Conservation (phyloP, 1,140 invertebrate species). For the Leguminivora glycinivorella region DNA sequence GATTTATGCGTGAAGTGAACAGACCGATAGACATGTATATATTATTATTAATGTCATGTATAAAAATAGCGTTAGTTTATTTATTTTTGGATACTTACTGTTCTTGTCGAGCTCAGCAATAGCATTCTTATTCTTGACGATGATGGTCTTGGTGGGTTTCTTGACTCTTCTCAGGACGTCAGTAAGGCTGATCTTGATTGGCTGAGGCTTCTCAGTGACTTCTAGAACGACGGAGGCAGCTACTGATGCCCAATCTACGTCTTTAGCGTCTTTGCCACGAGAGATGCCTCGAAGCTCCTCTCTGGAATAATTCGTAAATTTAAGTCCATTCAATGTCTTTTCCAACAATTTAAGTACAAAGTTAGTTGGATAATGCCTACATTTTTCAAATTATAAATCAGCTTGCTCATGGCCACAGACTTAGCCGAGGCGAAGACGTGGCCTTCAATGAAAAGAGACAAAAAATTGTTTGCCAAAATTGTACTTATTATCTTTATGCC, state of each 20-base stretch:
- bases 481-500: too few species aligned
- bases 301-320: constrained; percentile 63
- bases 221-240: constrained; percentile 74
- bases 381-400: too few species aligned
- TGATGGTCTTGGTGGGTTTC: constrained; percentile 81
- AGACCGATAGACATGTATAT: too few species aligned
- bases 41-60: too few species aligned
- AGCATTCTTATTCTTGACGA: constrained; percentile 77
- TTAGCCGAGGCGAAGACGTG: too few species aligned
- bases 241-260: constrained; percentile 90
- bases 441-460: neutral
- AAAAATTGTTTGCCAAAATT: neutral
- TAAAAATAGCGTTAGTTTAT: too few species aligned
- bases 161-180: constrained; percentile 85
- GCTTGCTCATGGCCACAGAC: too few species aligned
- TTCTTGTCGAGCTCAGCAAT: constrained; percentile 74
- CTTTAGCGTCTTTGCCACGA: constrained; percentile 88
- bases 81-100: constrained; percentile 63
- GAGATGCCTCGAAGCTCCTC: constrained; percentile 92
- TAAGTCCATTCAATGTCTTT: too few species aligned
- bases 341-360: too few species aligned
- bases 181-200: constrained; percentile 88
- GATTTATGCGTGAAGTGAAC: too few species aligned
- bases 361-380: too few species aligned
- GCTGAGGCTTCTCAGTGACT: constrained; percentile 85